These are phyloP conservation scores for Pristionchus japonicus DNA, from an alignment of 2,888 invertebrate genomes.

Conservation along the genomic window DNA sequence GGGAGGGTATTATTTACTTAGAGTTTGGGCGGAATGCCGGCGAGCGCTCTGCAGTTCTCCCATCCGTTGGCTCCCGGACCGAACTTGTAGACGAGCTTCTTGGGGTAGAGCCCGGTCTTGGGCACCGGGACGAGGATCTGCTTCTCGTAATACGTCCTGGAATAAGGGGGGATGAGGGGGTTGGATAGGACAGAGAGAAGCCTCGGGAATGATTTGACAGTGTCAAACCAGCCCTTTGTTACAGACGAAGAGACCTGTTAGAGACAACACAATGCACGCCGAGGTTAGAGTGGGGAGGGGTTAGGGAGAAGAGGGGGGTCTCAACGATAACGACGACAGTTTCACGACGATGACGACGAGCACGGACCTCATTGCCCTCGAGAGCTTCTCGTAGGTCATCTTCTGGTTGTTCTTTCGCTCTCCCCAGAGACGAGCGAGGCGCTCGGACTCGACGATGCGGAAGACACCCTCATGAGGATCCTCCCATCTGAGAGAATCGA, in stretches of 20 bases:
- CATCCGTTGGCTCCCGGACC: conserved; percentile 76
- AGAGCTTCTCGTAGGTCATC: conserved; percentile 94
- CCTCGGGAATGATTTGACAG: no score
- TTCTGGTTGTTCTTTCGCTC: conserved; percentile 87
- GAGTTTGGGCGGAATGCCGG: conserved; percentile 37
- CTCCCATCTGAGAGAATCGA: conserved; percentile 85
- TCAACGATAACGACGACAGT: not conserved
- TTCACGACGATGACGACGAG: conserved; percentile 28
- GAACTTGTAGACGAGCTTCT: conserved; percentile 76
- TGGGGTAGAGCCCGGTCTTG: conserved; percentile 76
- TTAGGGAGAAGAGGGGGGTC: not conserved
- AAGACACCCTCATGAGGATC: conserved; percentile 88
- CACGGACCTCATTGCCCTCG: conserved; percentile 86
- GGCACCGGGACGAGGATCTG: conserved; percentile 76
- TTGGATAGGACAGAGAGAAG: no score
- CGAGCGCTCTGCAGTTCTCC: conserved; percentile 58
- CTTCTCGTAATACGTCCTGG: conserved; percentile 77
- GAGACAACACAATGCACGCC: not conserved
- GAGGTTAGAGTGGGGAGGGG: not conserved
- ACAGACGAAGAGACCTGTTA: no score
- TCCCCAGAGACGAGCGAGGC: conserved; percentile 90
- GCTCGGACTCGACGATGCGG: conserved; percentile 88
- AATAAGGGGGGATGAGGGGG: conserved; percentile 52
- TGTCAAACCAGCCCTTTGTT: no score
- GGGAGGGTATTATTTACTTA: conserved; percentile 22